Base-by-base conservation (phyloP, 2,113 vertebrate genomes). In the Charina bottae region DNA sequence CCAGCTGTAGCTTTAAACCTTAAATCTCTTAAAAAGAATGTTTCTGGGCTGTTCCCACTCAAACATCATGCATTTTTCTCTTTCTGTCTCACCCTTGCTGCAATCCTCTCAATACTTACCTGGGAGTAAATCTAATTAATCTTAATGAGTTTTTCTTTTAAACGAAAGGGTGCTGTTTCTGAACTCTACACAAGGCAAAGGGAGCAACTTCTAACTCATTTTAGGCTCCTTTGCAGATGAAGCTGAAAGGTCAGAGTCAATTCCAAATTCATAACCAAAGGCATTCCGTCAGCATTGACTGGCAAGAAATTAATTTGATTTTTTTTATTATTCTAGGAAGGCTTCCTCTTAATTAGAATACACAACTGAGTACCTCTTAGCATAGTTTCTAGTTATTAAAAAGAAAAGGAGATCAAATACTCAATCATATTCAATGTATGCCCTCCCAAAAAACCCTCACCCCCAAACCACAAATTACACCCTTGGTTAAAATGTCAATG, bases 311-410 rank as follows among this genome's bases (percentile, higher is more conserved):
- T 60, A 90, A 95, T 92, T 94, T 92, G 56, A 87, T 46, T 90
- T 92, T 93, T 92, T 56, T 88, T 49, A 87, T n/a, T 85, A 85
- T 12, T 93, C 12, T 89, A 87, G 93, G 92, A 93, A 92, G 49
- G 15, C 0, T 93, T 94, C 93, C 90, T 92, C 87, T 92, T 93
- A 92, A 93, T 96, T 94, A 93, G 37, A 11, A 64, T 91, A 60
- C 12, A 94, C 90, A 93, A 87, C 23, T 92, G 42, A 60, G 33
- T 94, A 1, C 4, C 85, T 94, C 85, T 62, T 93, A 94, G 83
- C 92, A 90, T 90, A 90, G 90, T 95, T 95, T 95, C 92, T 46
- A 85, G 53, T 92, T 95, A 91, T 93, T 92, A 90, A 94, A 92
- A 90, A 88, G 92, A 94, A 93, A 90, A 88, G 89, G 94, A 90